Base-by-base conservation (phyloP, 2,888 invertebrate genomes). In the Drosophila eohydei region DNA sequence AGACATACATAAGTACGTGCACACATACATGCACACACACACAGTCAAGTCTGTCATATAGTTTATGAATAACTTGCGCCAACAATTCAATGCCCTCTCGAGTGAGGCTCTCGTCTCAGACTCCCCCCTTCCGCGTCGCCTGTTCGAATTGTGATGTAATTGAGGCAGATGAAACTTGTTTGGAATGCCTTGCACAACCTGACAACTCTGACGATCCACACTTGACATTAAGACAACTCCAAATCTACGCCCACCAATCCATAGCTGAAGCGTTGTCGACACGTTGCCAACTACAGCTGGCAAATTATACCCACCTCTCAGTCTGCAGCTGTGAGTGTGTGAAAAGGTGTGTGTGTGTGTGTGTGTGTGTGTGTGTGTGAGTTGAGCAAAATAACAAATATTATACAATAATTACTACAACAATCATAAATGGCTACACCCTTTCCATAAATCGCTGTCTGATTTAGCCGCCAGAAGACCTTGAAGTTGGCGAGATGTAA, bases 161-260 rank as follows among this genome's bases (percentile, higher is more conserved):
- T 54, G 60, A 26, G 60, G 54, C 69, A 72, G 77, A 71, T 80
- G 72, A 63, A 81, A 59, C 51, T 48, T 26, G 61, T 74, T 40
- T 40, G 38, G 52, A 63, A 58, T 69, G 74, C 26, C 46, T 56
- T 36, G 8, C 59, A 57, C 60, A 64, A 66, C 28, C 48, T 26
- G 59, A 60, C 80, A 60, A 66, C 65, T 81, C 69, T 62, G 50
- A 41, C 54, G 71, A 77, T 36, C 38, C 83, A 73, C 73, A 83
- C 83, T 80, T 83, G 80, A 83, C 83, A 81, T 80, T 83, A 80
- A 80, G 61, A 56, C 72, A 55, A 50, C 60, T 65, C 58, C 30
- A 58, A 62, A 62, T 73, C 74, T 56, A 58, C 73, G 73, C 73
- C 73, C 73, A 73, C 73, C 46, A n/a, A 46, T n/a, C 34, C 44